Evolutionary conservation across 2,797 vertebrate species (phyloP), one percentile per base, ranked within the genome.

Genomic region (Periophthalmus magnuspinnatus): DNA sequence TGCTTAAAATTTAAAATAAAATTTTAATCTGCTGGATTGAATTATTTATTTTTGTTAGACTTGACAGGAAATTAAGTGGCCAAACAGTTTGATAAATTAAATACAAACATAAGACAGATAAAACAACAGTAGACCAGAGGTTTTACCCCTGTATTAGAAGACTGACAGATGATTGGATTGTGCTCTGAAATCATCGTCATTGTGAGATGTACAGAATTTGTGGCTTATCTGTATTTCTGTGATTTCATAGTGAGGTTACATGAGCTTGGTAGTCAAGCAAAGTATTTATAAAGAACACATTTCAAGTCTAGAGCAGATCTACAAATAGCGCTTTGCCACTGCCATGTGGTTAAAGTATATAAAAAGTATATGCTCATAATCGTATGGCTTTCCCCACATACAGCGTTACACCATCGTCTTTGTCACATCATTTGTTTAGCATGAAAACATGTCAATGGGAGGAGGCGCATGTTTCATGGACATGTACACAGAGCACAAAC

Each of bases 401-500:
- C 24, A 34, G 22, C 22, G n/a, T 8, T 28, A 19, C 38, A 32
- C 1, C 19, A 17, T 62, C 67, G n/a, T 69, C 58, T 55, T 68
- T 24, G 1, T 69, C 54, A 16, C 47, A n/a, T 57, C 66, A 61
- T 77, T 81, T 81, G 75, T 80, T 81, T 75, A 72, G 67, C 70
- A 65, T 77, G 71, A 70, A 62, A 77, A 81, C 74, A 75, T 71
- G 82, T 81, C 77, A 66, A 24, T 28, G 68, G 0, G 17, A 80
- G 63, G 16, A n/a, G 66, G 80, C 72, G 67, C 79, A 68, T 66
- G 79, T 87, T 85, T 84, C 78, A 84, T 75, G 33, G 76, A 5
- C 45, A 65, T 76, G 69, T 79, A 69, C 82, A 74, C 82, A 78
- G 28, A 77, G 81, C 70, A 63, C 79, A 85, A 84, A 86, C 76